These are phyloP conservation scores for Gymnoscopelus microlampas DNA, from an alignment of 2,797 vertebrate genomes.

Conservation along the genomic window DNA sequence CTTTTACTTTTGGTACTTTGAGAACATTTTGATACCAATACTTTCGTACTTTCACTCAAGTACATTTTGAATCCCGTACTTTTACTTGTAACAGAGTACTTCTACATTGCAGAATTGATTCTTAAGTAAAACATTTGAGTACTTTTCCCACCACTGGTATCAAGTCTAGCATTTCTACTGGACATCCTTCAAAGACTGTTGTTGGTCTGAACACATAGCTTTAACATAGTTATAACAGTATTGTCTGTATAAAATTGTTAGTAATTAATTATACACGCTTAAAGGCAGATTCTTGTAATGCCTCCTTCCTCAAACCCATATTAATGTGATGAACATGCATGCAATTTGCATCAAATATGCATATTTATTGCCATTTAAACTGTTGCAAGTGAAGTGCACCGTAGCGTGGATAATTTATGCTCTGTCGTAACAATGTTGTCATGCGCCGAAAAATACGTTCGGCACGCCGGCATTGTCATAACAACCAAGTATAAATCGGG, in stretches of 20 bases:
- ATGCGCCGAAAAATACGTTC: no score
- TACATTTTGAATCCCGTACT: no score
- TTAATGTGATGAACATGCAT: slow-evolving; percentile 38
- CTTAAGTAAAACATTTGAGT: no score
- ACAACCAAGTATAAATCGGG: no score
- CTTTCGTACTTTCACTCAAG: no score
- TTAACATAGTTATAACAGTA: no score
- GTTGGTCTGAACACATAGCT: slow-evolving; percentile 15
- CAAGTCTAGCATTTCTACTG: slow-evolving; percentile 12
- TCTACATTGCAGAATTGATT: no score
- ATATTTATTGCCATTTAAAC: slow-evolving; percentile 43
- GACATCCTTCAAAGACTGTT: not conserved
- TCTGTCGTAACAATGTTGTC: no score
- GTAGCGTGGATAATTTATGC: not conserved
- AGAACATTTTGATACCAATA: no score
- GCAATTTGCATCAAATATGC: slow-evolving; percentile 48
- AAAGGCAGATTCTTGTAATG: slow-evolving; percentile 14
- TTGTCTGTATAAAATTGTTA: slow-evolving; percentile 8
- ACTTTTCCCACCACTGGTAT: not conserved
- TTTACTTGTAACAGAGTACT: no score
- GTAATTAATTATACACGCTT: slow-evolving; percentile 19
- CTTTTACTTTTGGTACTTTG: no score
- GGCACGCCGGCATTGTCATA: no score
- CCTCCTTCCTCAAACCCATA: slow-evolving; percentile 10
- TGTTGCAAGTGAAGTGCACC: slow-evolving; percentile 36